Conservation (phyloP, 2,888 invertebrate genomes). For the Apeira syringaria region DNA sequence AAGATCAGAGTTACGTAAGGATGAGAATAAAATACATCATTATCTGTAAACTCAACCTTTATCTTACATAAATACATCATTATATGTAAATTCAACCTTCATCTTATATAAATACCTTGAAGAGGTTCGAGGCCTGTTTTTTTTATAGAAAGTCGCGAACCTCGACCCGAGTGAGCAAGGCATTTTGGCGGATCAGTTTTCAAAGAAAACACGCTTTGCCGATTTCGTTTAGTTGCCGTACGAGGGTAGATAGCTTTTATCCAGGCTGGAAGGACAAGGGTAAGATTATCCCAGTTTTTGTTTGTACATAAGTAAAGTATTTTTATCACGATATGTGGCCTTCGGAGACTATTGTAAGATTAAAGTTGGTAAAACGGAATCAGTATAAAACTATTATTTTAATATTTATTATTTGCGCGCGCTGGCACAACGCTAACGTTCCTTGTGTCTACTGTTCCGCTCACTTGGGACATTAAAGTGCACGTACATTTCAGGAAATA, state of each 20-base stretch:
- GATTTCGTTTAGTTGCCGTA: constrained; percentile 46
- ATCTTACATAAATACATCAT: constrained; percentile 21
- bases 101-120: constrained; percentile 30
- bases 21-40: constrained; percentile 17
- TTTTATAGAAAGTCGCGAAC: constrained; percentile 42
- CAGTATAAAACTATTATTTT: no score
- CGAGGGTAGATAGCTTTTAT: constrained; percentile 39
- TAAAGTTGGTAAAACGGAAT: no score
- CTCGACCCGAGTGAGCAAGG: constrained; percentile 43
- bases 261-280: constrained; percentile 39
- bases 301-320: constrained; percentile 35
- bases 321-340: no score
- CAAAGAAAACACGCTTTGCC: constrained; percentile 59
- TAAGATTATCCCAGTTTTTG: constrained; percentile 43
- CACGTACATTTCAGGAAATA: no score
- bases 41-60: constrained; percentile 22
- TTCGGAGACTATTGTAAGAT: no score
- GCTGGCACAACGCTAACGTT: no score
- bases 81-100: constrained; percentile 22
- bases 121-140: constrained; percentile 30
- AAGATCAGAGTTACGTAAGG: constrained; percentile 18
- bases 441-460: no score
- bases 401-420: no score
- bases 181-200: constrained; percentile 55
- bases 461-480: no score